phyloP scores from a whole-genome alignment of 2,113 vertebrate species.

The Sciurus niger region DNA sequence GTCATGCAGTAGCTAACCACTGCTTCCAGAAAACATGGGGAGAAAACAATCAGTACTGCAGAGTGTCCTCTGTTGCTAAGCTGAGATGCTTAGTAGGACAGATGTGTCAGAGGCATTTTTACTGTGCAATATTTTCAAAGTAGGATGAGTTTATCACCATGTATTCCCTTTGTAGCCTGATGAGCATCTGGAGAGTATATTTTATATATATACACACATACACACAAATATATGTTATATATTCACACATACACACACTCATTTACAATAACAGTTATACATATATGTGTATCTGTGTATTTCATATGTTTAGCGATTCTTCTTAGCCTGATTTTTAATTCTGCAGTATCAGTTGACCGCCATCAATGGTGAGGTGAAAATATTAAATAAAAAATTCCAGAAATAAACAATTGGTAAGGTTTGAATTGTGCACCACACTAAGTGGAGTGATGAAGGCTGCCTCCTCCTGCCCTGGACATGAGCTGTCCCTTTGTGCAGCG shows the following conservation, averaged over 20 bases:
- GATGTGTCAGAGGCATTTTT: not conserved
- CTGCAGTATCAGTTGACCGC: not conserved
- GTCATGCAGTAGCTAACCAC: no score
- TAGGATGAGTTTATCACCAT: not conserved
- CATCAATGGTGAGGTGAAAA: not conserved
- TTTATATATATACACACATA: not conserved
- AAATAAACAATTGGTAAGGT: not conserved
- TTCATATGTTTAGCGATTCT: not conserved
- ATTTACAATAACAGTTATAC: not conserved
- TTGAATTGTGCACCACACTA: not conserved
- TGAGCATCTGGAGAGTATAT: not conserved
- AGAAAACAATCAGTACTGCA: no score
- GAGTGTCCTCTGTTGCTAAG: no score
- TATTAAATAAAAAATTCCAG: not conserved
- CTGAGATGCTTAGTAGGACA: no score
- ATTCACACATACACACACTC: not conserved
- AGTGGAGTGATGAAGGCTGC: not conserved
- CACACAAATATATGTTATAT: no score
- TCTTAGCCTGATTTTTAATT: not conserved
- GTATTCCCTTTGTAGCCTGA: not conserved
- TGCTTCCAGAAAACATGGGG: not conserved
- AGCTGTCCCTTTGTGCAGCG: not conserved
- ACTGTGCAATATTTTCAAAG: not conserved
- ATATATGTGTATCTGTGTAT: not conserved
- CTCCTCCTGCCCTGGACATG: not conserved